Evolutionary conservation across 2,797 vertebrate genomes (phyloP).

Genomic region (Lepus townsendii): DNA sequence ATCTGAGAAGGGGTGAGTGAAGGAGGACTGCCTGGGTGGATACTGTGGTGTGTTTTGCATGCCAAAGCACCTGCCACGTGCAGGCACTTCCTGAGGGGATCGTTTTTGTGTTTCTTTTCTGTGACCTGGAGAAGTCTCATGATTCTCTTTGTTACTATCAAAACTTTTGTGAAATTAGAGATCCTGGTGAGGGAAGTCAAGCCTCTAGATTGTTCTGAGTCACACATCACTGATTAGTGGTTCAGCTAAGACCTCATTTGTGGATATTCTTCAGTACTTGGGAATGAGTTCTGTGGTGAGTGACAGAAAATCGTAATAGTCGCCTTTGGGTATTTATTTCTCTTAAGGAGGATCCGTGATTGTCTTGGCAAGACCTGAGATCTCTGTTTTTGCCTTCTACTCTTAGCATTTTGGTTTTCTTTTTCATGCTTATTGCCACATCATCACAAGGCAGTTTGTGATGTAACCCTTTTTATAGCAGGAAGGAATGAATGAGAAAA

Average conservation of each 20-base stretch:
- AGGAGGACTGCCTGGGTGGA: no score
- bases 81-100: not conserved
- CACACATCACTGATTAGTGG: accelerated
- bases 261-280: not conserved
- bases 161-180: not conserved
- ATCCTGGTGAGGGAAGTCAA: not conserved
- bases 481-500: not conserved
- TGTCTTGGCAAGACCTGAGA: not conserved
- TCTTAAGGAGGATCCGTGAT: not conserved
- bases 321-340: not conserved
- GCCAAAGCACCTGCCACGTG: accelerated
- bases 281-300: not conserved
- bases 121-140: not conserved
- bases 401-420: not conserved
- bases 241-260: not conserved
- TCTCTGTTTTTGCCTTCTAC: not conserved
- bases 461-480: not conserved
- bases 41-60: not conserved
- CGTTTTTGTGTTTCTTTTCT: not conserved
- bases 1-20: conserved; percentile 93
- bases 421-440: not conserved
- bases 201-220: not conserved
- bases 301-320: not conserved
- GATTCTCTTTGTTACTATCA: not conserved
- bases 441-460: not conserved